Evolutionary conservation across 1,140 invertebrate genomes (phyloP), one percentile per base, ranked within the genome.

Genomic region (Bombyx mori): DNA sequence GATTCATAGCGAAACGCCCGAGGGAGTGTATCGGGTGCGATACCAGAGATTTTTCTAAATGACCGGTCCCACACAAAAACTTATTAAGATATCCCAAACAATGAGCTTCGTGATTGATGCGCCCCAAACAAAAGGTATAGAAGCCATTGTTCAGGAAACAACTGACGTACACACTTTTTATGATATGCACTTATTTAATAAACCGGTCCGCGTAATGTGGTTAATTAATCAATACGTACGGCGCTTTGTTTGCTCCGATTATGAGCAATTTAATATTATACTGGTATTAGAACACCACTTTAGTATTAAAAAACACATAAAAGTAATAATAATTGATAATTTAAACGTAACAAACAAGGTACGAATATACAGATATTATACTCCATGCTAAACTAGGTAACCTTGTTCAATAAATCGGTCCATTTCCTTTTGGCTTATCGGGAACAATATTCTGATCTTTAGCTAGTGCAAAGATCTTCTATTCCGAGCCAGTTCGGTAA

Each of bases 11-110:
- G 53, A 61, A 61, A 63, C 56, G 57, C 70, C 62, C 58, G 54
- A 52, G 63, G 60, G 62, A 54, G 26, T 44, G 54, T 52, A 49
- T 56, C 54, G 52, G 58, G 44, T 57, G 56, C 58, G 67, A 69
- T 71, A 62, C 69, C 58, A 63, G 73, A 72, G 78, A 81, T 84
- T 74, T 82, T 82, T 86, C 79, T 80, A 84, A 86, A 82, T 82
- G 79, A 82, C 78, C 79, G 75, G 70, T 67, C 73, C 68, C 56
- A 61, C 62, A 82, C 73, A 86, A 83, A 82, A 83, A 82, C 63
- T 83, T 86, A 83, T 84, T 86, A 84, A 82, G 80, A 83, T 79
- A 83, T 71, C 62, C 60, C 77, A 77, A 79, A 84, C 80, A 86
- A 85, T 76, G 73, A 66, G 59, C 35, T 62, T 47, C 44, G 59